Percentiles rank a stretch among this genome's conserved stretches.
Evolutionary conservation across 2,888 invertebrate genomes (phyloP).

Genomic region (Harpalus rubripes): DNA sequence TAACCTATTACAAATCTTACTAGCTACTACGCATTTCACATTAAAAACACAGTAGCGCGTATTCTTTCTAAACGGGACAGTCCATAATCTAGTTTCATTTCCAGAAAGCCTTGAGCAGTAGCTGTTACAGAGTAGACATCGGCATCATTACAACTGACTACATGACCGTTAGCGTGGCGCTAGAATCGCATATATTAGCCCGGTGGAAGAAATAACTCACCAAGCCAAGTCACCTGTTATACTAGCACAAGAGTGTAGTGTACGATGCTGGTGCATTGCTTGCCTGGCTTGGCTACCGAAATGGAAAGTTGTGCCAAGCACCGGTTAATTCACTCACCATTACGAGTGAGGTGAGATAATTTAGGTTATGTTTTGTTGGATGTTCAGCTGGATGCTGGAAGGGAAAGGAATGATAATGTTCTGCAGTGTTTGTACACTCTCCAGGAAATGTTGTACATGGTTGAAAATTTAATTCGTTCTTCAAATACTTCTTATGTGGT

Average conservation of each 20-base stretch:
- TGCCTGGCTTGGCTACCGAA: not conserved
- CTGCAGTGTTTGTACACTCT: no score
- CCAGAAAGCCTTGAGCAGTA: slow-evolving; percentile 29
- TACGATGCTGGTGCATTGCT: no score
- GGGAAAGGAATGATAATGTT: no score
- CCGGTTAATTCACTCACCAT: slow-evolving; percentile 24
- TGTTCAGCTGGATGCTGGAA: not conserved
- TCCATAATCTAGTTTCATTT: not conserved
- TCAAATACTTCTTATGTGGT: no score
- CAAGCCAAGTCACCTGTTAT: slow-evolving; percentile 30
- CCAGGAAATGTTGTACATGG: no score
- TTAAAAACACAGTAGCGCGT: slow-evolving; percentile 23
- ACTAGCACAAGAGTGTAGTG: not conserved
- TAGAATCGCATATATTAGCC: slow-evolving; percentile 20
- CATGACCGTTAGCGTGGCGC: slow-evolving; percentile 37
- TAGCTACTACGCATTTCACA: slow-evolving; percentile 1
- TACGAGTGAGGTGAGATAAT: slow-evolving; percentile 6
- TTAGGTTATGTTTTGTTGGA: not conserved
- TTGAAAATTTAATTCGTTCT: no score
- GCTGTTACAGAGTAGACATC: not conserved
- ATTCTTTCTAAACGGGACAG: slow-evolving; percentile 6
- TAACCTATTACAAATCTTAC: slow-evolving; percentile 11
- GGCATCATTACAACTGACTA: slow-evolving; percentile 11
- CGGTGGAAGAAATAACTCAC: not conserved
- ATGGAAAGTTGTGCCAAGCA: slow-evolving; percentile 31